A percentile compares a stretch with the other conserved stretches of the same genome.
phyloP scores from a whole-genome alignment of 2,113 vertebrate species.

The Tyto alba region DNA sequence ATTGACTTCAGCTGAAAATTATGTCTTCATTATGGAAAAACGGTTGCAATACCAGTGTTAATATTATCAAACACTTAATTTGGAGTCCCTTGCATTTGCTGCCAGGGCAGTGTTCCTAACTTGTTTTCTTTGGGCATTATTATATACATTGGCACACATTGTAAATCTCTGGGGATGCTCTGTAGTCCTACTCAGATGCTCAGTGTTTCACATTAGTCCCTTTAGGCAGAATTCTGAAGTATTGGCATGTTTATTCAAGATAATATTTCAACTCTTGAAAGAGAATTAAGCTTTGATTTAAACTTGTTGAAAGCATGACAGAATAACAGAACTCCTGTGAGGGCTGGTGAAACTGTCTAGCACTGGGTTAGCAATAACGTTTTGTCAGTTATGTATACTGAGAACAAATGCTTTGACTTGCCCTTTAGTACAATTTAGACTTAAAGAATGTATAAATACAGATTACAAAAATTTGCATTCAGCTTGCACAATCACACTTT shows the following conservation, averaged over 20 bases:
- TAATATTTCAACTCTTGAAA: constrained; percentile 58
- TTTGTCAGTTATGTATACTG: not conserved
- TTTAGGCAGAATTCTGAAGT: constrained; percentile 46
- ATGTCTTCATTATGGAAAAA: not conserved
- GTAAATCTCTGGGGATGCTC: not conserved
- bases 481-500: not conserved
- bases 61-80: not conserved
- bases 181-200: not conserved
- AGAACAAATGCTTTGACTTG: not conserved
- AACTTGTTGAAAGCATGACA: constrained; percentile 54
- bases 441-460: not conserved
- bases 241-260: constrained; percentile 48
- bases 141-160: not conserved
- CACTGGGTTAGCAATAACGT: not conserved
- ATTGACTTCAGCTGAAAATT: not conserved
- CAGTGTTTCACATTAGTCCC: not conserved
- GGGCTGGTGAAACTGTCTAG: not conserved
- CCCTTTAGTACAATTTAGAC: not conserved
- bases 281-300: constrained; percentile 56
- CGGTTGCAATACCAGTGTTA: not conserved
- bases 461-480: not conserved
- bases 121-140: constrained; percentile 21
- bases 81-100: not conserved
- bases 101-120: not conserved
- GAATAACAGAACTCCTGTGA: constrained; percentile 18